Base-by-base conservation (phyloP, 2,888 invertebrate species). In the Caenorhabditis doughertyi region DNA sequence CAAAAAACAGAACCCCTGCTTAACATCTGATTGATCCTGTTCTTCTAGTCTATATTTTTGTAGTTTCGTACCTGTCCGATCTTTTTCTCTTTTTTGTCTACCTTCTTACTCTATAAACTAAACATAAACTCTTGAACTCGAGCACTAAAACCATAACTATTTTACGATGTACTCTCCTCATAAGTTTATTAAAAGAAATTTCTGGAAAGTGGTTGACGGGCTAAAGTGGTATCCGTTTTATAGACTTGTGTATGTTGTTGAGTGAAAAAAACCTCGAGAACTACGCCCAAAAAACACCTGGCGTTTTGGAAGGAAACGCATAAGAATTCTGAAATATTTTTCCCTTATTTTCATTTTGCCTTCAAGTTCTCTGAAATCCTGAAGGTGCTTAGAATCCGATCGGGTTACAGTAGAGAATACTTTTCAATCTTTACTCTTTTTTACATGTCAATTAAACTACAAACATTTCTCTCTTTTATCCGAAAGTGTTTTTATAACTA, bases 161-260 rank as follows among this genome's bases (percentile, higher is more conserved):
- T 60, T 60, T 60, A 60, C 25, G 60, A 60, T 60, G 60, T 13
- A 42, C 42, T 39, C 60, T 39, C 42, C 25, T 56, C 56, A 56
- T 56, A 35, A 35, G 56, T 56, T 56, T 56, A 56, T 60, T 42
- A 42, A 42, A 32, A 7, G 60, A 60, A 60, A 42, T 60, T n/a
- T 25, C 21, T 32, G 39, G 16, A 42, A 39, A 55, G 55, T 55
- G 55, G 35, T 32, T 9, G 32, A 32, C 32, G 11, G 5, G 39
- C 60, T 39, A 42, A 60, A 60, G 60, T 23, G 42, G 60, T 60
- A 60, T 60, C 25, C 60, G 60, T 39, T 60, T 60, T 42, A 42
- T 42, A 42, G 60, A 9, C 32, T 32, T 32, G 32, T 32, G 32
- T 32, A 32, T 39, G 21, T 42, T 25, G 25, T 21, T 18, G 7